A percentile compares a stretch with the other conserved stretches of the same genome.
These are phyloP conservation scores for Muscicapa adusta DNA, from an alignment of 2,113 vertebrate species.

Conservation along the genomic window DNA sequence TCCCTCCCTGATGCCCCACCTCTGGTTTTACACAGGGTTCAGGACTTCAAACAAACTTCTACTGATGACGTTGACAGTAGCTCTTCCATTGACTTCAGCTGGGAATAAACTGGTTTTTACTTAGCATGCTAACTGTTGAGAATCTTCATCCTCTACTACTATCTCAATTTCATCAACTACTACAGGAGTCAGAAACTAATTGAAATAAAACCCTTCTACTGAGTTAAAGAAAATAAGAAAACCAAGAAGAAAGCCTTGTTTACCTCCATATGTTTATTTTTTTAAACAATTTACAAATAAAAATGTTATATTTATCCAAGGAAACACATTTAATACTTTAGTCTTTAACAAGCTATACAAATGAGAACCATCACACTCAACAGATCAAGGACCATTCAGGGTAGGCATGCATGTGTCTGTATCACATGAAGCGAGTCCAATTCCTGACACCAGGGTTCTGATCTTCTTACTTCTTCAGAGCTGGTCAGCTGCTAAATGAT, in stretches of 20 bases:
- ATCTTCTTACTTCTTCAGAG: constrained; percentile 71
- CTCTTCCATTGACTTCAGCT: not conserved
- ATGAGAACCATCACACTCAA: constrained; percentile 65
- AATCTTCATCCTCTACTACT: not conserved
- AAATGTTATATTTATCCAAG: constrained; percentile 71
- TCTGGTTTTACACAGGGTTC: not conserved
- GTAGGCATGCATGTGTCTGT: constrained; percentile 70
- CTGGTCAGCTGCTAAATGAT: constrained; percentile 72
- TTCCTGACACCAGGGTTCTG: constrained; percentile 72
- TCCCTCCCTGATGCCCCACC: not conserved
- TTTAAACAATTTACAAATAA: constrained; percentile 71
- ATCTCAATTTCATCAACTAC: not conserved
- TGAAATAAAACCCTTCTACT: not conserved
- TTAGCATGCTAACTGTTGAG: not conserved
- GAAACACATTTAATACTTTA: constrained; percentile 70
- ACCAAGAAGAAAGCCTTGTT: constrained; percentile 50
- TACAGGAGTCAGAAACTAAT: not conserved
- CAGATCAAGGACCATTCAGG: constrained; percentile 50
- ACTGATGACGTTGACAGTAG: not conserved
- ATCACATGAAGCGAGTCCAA: constrained; percentile 69
- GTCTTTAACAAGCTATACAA: constrained; percentile 77
- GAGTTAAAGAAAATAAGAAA: not conserved
- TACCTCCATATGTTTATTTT: constrained; percentile 74
- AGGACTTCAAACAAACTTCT: not conserved
- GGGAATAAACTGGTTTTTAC: not conserved